These are phyloP conservation scores for Dermolepida albohirtum DNA, from an alignment of 2,888 invertebrate genomes.

Conservation along the genomic window DNA sequence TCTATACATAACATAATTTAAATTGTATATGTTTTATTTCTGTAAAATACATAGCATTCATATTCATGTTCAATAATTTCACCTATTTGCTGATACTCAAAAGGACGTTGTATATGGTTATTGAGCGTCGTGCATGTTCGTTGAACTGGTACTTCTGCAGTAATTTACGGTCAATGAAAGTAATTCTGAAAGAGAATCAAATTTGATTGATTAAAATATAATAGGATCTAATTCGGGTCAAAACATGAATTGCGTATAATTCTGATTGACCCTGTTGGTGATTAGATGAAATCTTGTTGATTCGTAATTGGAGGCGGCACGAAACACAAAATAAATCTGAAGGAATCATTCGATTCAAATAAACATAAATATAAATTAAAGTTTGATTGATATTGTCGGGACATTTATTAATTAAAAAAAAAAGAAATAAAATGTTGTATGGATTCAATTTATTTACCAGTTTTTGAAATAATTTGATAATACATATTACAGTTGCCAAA, in stretches of 20 bases:
- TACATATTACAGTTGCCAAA: no score
- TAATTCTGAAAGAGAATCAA: constrained; percentile 22
- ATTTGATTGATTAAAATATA: constrained; percentile 42
- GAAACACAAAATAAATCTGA: not conserved
- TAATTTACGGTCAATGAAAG: constrained; percentile 36
- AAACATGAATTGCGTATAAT: constrained; percentile 41
- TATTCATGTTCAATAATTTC: no score
- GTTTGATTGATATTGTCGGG: no score
- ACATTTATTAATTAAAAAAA: no score
- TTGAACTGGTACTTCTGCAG: constrained; percentile 7
- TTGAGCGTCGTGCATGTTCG: not conserved
- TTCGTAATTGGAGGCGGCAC: not conserved
- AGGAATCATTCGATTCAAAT: not conserved
- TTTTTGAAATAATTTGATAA: no score
- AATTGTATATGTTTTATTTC: no score
- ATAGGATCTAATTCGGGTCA: constrained; percentile 32
- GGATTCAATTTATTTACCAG: no score
- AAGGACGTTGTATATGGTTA: not conserved
- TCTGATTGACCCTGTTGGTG: constrained; percentile 37
- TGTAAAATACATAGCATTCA: no score
- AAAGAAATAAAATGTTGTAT: no score
- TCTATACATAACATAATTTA: no score
- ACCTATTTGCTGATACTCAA: no score
- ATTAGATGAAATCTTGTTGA: constrained; percentile 40
- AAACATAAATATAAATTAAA: not conserved